Conservation (phyloP, 2,888 invertebrate species). For the Neria commutata region DNA sequence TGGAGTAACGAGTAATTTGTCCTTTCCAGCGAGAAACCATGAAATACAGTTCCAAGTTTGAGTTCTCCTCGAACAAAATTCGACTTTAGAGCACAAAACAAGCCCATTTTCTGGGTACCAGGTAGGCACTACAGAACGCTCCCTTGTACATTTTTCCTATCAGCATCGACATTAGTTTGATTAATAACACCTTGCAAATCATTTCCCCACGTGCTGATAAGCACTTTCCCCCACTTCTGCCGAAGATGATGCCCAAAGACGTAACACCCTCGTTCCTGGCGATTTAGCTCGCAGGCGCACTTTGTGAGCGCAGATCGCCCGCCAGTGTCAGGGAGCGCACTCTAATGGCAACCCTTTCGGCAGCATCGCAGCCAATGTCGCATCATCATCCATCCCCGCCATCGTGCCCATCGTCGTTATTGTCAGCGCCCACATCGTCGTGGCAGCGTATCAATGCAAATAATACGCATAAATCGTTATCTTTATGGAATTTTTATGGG, state of each 20-base stretch:
- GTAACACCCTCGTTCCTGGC: background rate
- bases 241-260: background rate
- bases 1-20: too few species aligned
- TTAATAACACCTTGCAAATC: slow-evolving; percentile 59
- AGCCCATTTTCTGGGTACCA: too few species aligned
- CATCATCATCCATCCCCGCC: background rate
- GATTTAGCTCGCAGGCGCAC: too few species aligned
- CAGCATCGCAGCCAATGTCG: slow-evolving; percentile 39
- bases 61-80: too few species aligned
- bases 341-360: slow-evolving; percentile 18
- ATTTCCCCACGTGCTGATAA: slow-evolving; percentile 44
- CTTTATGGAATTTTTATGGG: slow-evolving; percentile 59
- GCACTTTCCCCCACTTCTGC: background rate
- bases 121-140: too few species aligned
- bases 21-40: too few species aligned
- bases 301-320: too few species aligned
- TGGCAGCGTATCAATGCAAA: slow-evolving; percentile 26
- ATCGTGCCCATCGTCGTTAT: slow-evolving; percentile 1
- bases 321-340: background rate
- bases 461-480: slow-evolving; percentile 51
- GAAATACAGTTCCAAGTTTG: too few species aligned
- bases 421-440: slow-evolving; percentile 43
- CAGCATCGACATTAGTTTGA: slow-evolving; percentile 56
- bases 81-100: too few species aligned
- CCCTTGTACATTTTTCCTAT: too few species aligned